Percentiles rank a stretch among this genome's conserved stretches.
These are phyloP conservation scores for Coelinius sp. DNA, from an alignment of 2,888 invertebrate species.

Conservation along the genomic window DNA sequence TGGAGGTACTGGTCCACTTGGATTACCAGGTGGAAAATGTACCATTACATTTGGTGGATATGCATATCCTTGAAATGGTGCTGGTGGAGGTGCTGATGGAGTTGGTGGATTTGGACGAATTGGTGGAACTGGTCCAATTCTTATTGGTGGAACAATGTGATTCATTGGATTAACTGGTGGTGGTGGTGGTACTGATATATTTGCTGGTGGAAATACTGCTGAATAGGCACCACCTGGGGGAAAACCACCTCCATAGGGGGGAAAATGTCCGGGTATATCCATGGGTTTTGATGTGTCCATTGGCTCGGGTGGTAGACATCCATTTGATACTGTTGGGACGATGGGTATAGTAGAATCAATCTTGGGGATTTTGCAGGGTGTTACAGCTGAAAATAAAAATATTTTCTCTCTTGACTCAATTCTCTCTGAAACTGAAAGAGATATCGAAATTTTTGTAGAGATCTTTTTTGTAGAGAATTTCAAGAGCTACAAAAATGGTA, in stretches of 20 bases:
- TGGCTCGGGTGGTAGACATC: slow-evolving; percentile 58
- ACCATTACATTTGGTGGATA: slow-evolving; percentile 63
- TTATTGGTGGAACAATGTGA: slow-evolving; percentile 63
- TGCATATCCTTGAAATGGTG: slow-evolving; percentile 60
- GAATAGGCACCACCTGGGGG: slow-evolving; percentile 60
- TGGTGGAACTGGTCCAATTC: too few relatives aligned
- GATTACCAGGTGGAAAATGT: slow-evolving; percentile 60
- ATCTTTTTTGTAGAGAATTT: too few relatives aligned
- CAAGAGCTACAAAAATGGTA: too few relatives aligned
- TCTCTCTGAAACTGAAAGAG: too few relatives aligned
- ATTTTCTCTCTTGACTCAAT: too few relatives aligned
- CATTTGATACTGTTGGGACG: slow-evolving; percentile 59
- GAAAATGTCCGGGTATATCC: slow-evolving; percentile 60
- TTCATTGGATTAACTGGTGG: slow-evolving; percentile 63
- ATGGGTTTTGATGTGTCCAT: slow-evolving; percentile 61
- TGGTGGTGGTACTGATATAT: slow-evolving; percentile 66
- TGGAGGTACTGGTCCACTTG: slow-evolving; percentile 51
- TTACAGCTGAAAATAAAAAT: slow-evolving; percentile 48
- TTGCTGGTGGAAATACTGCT: slow-evolving; percentile 65
- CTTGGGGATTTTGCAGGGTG: slow-evolving; percentile 62
- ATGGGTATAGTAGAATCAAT: slow-evolving; percentile 49
- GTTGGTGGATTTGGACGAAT: slow-evolving; percentile 59
- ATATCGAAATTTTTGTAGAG: too few relatives aligned
- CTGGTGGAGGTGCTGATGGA: slow-evolving; percentile 53
- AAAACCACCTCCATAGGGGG: slow-evolving; percentile 61